Evolutionary conservation across 2,113 vertebrate genomes (phyloP).

Genomic region (Empidonax alnorum): DNA sequence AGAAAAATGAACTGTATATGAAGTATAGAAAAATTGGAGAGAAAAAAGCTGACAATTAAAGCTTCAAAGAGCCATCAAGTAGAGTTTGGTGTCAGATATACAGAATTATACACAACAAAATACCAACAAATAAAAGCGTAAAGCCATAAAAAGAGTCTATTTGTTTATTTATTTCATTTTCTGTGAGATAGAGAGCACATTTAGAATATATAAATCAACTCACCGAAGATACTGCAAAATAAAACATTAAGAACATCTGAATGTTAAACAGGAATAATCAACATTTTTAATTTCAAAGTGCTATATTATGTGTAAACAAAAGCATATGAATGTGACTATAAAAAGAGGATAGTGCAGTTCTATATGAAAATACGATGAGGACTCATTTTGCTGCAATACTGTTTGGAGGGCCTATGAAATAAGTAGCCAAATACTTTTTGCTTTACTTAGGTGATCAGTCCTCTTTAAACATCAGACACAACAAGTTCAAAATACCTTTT

Average conservation of each 20-base stretch:
- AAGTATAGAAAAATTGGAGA: neutral
- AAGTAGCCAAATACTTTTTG: neutral
- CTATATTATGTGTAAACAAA: conserved; percentile 55
- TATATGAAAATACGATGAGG: neutral
- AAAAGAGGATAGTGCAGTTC: conserved; percentile 11
- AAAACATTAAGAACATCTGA: conserved; percentile 15
- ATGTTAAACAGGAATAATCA: conserved; percentile 33
- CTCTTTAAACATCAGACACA: neutral
- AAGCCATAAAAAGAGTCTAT: conserved; percentile 47
- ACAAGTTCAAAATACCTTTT: neutral
- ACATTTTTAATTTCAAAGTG: conserved; percentile 46
- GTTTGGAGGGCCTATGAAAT: neutral
- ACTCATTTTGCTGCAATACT: neutral
- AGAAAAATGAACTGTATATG: neutral
- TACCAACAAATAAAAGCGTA: conserved; percentile 31
- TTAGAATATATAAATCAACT: neutral
- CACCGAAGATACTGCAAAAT: neutral
- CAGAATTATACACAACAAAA: conserved; percentile 26
- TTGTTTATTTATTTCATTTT: conserved; percentile 56
- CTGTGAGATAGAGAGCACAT: neutral
- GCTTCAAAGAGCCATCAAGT: conserved; percentile 47
- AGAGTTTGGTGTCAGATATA: conserved; percentile 36
- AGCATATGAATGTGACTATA: conserved; percentile 20
- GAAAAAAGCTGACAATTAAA: conserved; percentile 35
- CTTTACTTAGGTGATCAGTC: neutral